A percentile compares a stretch with the other conserved stretches of the same genome.
Evolutionary conservation across 2,888 invertebrate genomes (phyloP).

Genomic region (Parnassius orleans): DNA sequence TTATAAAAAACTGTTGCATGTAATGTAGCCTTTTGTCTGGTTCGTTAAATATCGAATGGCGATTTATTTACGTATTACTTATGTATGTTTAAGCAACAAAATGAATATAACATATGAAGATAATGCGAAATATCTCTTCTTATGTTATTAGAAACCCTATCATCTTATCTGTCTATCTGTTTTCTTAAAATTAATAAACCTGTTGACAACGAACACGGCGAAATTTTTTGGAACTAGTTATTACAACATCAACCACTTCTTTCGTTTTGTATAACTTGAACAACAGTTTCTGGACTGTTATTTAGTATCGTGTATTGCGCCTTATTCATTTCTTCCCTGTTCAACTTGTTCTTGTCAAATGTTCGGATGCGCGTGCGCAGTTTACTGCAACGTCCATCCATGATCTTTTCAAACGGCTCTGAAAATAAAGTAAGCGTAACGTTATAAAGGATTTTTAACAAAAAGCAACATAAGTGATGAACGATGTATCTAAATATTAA

Average conservation of each 20-base stretch:
- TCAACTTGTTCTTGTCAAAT: slow-evolving; percentile 57
- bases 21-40: slow-evolving; percentile 5
- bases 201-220: not conserved
- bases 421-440: slow-evolving; percentile 35
- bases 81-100: not conserved
- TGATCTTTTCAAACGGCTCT: slow-evolving; percentile 63
- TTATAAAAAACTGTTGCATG: slow-evolving; percentile 1
- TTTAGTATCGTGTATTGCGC: slow-evolving; percentile 63
- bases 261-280: slow-evolving; percentile 47
- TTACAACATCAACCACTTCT: slow-evolving; percentile 10
- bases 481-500: too few species aligned
- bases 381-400: slow-evolving; percentile 66
- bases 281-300: slow-evolving; percentile 48
- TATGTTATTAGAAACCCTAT: too few species aligned
- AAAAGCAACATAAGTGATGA: too few species aligned
- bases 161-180: not conserved
- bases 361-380: slow-evolving; percentile 68
- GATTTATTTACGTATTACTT: slow-evolving; percentile 16
- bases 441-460: too few species aligned
- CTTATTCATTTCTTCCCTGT: slow-evolving; percentile 60
- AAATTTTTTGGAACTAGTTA: not conserved
- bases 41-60: slow-evolving; percentile 3
- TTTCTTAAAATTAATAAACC: not conserved
- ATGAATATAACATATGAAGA: too few species aligned
- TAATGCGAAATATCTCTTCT: not conserved